Conservation (phyloP, 2,888 invertebrate species). For the Cinara cedri region DNA sequence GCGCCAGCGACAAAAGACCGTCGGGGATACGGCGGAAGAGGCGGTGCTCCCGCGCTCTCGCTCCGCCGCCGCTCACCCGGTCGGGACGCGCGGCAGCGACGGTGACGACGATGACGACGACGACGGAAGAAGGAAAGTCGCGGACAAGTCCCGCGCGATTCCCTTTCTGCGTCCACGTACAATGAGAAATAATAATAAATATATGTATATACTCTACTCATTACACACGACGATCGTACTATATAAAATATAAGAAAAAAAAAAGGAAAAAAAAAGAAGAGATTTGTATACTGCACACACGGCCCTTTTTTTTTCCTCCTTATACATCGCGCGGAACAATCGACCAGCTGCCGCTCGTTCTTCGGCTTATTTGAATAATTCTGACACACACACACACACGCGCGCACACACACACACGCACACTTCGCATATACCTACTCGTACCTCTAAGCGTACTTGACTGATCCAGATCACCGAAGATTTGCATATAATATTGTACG, state of each 20-base stretch:
- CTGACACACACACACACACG: not conserved
- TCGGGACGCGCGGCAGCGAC: not conserved
- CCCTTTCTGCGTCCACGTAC: slow-evolving; percentile 38
- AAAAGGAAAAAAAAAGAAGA: slow-evolving; percentile 26
- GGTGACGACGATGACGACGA: slow-evolving; percentile 29
- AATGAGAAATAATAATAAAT: slow-evolving; percentile 34
- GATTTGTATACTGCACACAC: slow-evolving; percentile 18
- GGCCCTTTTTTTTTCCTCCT: slow-evolving; percentile 28
- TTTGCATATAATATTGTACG: slow-evolving; percentile 38
- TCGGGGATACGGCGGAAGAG: slow-evolving; percentile 51
- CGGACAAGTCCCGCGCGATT: slow-evolving; percentile 41
- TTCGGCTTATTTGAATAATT: slow-evolving; percentile 48
- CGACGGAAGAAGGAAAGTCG: slow-evolving; percentile 55
- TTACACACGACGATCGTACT: not conserved
- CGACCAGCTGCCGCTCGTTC: slow-evolving; percentile 46
- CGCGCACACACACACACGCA: not conserved
- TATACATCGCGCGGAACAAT: slow-evolving; percentile 24
- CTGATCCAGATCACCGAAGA: slow-evolving; percentile 45
- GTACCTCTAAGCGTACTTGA: slow-evolving; percentile 27
- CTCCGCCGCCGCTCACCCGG: too few species aligned
- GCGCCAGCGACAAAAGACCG: slow-evolving; percentile 43
- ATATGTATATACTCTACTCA: too few species aligned
- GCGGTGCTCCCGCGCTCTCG: slow-evolving; percentile 30
- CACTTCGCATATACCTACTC: too few species aligned
- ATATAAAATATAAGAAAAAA: slow-evolving; percentile 17